Evolutionary conservation across 2,113 vertebrate genomes (phyloP), one percentile per base, ranked within the genome.

Genomic region (Ailurus styani): DNA sequence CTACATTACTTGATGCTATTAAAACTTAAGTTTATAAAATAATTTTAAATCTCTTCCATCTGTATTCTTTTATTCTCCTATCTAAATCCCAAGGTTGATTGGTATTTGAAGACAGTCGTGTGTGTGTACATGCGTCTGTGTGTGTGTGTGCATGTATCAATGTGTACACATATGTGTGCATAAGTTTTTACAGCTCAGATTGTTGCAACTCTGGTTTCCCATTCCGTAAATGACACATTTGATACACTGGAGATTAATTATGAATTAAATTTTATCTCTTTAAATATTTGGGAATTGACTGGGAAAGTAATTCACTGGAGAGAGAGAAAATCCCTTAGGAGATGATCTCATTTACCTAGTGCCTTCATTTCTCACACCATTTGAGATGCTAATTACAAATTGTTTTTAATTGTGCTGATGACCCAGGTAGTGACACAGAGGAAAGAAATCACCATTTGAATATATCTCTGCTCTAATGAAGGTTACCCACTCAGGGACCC

Each of bases 361-460:
- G 68, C 77, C 86, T 97, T 96, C 94, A 97, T 97, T 97, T 97
- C 89, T 97, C 96, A 98, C 94, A 64, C 60, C 88, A 97, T 98
- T 98, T 98, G 95, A 98, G 91, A 88, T 79, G 93, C 93, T 97
- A 98, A 98, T 98, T 97, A 84, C 95, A 94, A 93, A 93, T 93
- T 68, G 81, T 27, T 93, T 97, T 75, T 90, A 93, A 94, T 94
- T 86, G 85, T 94, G 40, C 64, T 52, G 60, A 83, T 97, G 93
- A 98, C 97, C 96, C 82, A 89, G 50, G 57, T 75, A 94, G 95
- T 96, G 94, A 94, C 96, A 94, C 57, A 50, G 31, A 68, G 47
- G 75, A 91, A 96, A 96, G 93, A 97, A 95, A 95, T 97, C 73
- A 72, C 52, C 85, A 29, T 89, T 73, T 83, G 77, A 91, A 88